Conservation (phyloP, 2,797 vertebrate genomes). For the Lepilemur ruficaudatus region DNA sequence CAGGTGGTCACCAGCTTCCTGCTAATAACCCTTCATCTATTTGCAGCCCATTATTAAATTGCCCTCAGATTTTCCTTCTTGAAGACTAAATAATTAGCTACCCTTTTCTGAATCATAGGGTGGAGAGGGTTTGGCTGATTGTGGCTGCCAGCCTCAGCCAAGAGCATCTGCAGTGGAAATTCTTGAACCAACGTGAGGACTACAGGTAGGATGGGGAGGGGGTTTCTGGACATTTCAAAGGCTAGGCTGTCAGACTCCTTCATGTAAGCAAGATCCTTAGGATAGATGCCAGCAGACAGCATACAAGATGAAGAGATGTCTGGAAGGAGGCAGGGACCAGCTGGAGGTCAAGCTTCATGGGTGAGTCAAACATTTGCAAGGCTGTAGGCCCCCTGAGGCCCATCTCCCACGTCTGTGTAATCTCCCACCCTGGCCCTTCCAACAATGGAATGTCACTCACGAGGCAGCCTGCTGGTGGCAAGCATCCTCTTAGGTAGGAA, state of each 20-base stretch:
- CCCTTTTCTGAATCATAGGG: slow-evolving; percentile 60
- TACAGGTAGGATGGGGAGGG: not conserved
- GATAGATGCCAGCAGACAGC: not conserved
- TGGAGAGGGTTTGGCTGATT: slow-evolving; percentile 2
- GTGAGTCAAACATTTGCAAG: slow-evolving; percentile 9
- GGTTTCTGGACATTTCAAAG: not conserved
- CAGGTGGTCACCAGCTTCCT: slow-evolving; percentile 64
- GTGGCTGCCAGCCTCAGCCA: not conserved
- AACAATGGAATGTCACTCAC: not conserved
- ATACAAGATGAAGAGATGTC: not conserved
- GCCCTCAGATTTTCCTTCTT: slow-evolving; percentile 63
- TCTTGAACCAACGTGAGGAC: not conserved
- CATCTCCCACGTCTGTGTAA: not conserved
- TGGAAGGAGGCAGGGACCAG: not conserved
- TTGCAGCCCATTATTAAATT: slow-evolving; percentile 66
- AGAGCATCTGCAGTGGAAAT: not conserved
- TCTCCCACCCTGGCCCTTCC: not conserved
- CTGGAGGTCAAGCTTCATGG: not conserved
- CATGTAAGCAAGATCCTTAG: not conserved
- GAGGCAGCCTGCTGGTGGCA: not conserved
- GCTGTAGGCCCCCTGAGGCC: not conserved
- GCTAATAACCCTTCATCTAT: slow-evolving; percentile 35
- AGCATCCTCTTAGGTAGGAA: not conserved
- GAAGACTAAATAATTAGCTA: slow-evolving; percentile 65
- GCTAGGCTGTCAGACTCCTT: not conserved